Evolutionary conservation across 2,888 invertebrate species (phyloP).

Genomic region (Meghimatium bilineatum): DNA sequence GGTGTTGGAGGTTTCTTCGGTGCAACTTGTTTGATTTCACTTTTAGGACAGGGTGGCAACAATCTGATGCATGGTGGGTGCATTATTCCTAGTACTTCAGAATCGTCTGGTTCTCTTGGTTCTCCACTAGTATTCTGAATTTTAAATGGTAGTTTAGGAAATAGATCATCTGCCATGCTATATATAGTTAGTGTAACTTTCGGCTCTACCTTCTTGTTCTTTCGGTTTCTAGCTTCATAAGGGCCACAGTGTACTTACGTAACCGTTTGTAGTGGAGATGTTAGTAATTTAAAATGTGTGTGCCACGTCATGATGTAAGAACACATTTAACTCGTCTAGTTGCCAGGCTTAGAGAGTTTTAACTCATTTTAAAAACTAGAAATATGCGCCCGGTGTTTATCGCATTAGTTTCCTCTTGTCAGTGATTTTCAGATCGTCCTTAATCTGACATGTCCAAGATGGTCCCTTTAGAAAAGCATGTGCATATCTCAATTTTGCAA

Average conservation of each 20-base stretch:
- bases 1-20: constrained; percentile 20
- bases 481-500: too few relatives aligned
- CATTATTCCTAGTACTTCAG: constrained; percentile 10
- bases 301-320: not conserved
- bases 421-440: too few relatives aligned
- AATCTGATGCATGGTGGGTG: constrained; percentile 31
- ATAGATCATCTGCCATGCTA: too few relatives aligned
- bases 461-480: too few relatives aligned
- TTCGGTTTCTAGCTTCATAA: not conserved
- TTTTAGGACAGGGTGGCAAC: constrained; percentile 13
- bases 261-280: not conserved
- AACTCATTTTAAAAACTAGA: too few relatives aligned
- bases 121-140: not conserved
- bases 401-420: too few relatives aligned
- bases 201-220: not conserved
- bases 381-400: too few relatives aligned
- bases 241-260: not conserved
- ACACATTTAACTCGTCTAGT: not conserved
- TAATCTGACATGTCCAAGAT: too few relatives aligned
- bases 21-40: too few relatives aligned
- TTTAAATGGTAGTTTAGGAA: not conserved
- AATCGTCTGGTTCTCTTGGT: not conserved
- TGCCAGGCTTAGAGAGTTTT: constrained; percentile 23
- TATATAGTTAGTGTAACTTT: not conserved
- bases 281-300: not conserved